Base-by-base conservation (phyloP, 2,797 vertebrate species). In the Tragopan temminckii region DNA sequence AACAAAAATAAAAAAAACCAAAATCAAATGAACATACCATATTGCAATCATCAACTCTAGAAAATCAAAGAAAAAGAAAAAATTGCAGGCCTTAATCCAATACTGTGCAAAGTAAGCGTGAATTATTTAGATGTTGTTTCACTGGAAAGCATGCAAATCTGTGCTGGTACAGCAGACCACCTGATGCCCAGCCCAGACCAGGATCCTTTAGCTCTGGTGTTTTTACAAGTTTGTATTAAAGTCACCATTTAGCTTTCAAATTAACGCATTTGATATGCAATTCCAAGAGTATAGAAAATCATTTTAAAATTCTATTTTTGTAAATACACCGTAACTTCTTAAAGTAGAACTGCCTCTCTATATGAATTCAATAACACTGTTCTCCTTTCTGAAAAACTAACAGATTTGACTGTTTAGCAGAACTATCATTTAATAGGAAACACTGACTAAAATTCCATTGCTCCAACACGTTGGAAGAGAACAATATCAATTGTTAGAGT, bases 61-160 rank as follows among this genome's bases (percentile, higher is more conserved):
- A 3, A 33, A 43, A 24, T 9, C 18, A 55, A 31, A 55, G 31
- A 33, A n/a, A 13, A 55, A n/a, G 11, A 19, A 80, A 18, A 74
- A 59, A 27, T 4, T 31, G 19, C 5, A 48, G 27, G 38, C 10
- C 9, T 6, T 25, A 59, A 67, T 61, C 4, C 58, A 74, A 9
- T 21, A 46, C 4, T 36, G 29, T 58, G 71, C 70, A 78, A 66
- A 62, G 36, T 25, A 78, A 59, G n/a, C 31, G 62, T 85, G 61
- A 88, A 91, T 77, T 74, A 68, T 58, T 82, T 58, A 58, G 5
- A 63, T 81, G n/a, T 25, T 59, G 31, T 62, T 82, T 45, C 40
- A 80, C 0, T 40, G 43, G 61, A 88, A 90, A 40, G 25, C 33
- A 70, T 10, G 6, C 25, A 86, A 64, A 23, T 78, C 27, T 61